Percentiles rank a stretch among this genome's conserved stretches.
Conservation (phyloP, 2,797 vertebrate genomes). For the Hippopotamyrus pictus region DNA sequence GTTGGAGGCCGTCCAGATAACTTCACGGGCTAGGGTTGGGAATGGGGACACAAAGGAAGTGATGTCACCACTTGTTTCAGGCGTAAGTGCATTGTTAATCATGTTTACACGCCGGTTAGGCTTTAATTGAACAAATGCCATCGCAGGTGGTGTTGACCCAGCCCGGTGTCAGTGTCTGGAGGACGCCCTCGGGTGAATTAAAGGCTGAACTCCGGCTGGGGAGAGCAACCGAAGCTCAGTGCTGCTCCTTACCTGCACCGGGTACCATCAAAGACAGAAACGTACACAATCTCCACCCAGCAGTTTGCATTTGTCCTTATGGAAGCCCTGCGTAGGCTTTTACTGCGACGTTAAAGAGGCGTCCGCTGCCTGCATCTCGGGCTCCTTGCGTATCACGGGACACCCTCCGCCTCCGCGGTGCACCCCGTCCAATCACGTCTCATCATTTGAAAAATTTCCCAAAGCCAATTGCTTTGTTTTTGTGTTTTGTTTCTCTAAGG, state of each 20-base stretch:
- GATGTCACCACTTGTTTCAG: background rate
- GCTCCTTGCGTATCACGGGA: background rate
- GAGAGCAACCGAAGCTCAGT: background rate
- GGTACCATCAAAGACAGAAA: background rate
- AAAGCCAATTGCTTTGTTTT: background rate
- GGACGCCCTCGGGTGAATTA: background rate
- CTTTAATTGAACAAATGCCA: background rate
- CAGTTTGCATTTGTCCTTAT: background rate
- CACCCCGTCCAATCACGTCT: background rate
- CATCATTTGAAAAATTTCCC: background rate
- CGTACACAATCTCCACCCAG: conserved; percentile 4
- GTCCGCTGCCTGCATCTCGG: background rate
- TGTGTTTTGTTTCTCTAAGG: background rate
- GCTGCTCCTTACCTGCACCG: background rate
- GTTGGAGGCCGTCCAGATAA: conserved; percentile 13
- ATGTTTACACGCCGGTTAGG: background rate
- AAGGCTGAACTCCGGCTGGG: background rate
- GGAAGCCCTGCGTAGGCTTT: background rate
- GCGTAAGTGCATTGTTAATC: background rate
- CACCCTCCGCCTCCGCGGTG: background rate
- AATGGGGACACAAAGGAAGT: background rate
- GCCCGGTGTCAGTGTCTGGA: background rate
- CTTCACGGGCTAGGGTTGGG: background rate
- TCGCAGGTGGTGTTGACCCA: background rate
- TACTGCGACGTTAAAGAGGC: background rate